Percentiles rank a stretch among this genome's conserved stretches.
phyloP scores from a whole-genome alignment of 2,888 invertebrate genomes.

The Campoletis raptor region DNA sequence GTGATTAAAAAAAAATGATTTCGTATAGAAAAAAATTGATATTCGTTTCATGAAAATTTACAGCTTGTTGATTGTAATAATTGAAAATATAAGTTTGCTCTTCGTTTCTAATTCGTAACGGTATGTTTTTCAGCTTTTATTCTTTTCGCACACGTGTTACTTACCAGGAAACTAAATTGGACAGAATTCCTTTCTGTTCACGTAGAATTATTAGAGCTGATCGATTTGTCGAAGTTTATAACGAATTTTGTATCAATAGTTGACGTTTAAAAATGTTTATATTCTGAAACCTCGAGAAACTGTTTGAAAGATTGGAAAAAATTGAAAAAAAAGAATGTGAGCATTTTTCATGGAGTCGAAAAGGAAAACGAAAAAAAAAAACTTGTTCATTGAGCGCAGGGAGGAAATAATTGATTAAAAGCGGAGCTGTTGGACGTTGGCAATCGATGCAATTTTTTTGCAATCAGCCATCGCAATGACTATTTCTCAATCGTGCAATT shows the following conservation, averaged over 20 bases:
- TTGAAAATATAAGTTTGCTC: background rate
- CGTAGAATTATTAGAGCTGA: background rate
- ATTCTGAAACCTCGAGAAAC: background rate
- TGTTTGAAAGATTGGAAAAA: slow-evolving; percentile 20
- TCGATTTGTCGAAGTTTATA: background rate
- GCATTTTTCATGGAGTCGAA: background rate
- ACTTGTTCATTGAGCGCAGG: background rate
- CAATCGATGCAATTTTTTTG: background rate
- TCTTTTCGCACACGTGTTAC: background rate
- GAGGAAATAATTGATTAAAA: background rate
- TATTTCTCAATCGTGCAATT: slow-evolving; percentile 19
- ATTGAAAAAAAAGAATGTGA: background rate
- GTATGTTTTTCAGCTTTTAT: background rate
- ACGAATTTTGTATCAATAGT: background rate
- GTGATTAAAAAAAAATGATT: background rate
- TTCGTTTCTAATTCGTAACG: background rate
- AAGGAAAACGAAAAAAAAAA: background rate
- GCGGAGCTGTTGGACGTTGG: background rate
- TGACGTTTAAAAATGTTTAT: background rate
- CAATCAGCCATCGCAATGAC: background rate
- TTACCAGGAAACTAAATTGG: background rate
- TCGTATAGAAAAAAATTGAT: no score
- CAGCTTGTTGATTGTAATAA: background rate
- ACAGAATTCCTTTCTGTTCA: background rate
- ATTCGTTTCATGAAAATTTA: no score